phyloP scores from a whole-genome alignment of 2,797 vertebrate species.

The Limosa lapponica region DNA sequence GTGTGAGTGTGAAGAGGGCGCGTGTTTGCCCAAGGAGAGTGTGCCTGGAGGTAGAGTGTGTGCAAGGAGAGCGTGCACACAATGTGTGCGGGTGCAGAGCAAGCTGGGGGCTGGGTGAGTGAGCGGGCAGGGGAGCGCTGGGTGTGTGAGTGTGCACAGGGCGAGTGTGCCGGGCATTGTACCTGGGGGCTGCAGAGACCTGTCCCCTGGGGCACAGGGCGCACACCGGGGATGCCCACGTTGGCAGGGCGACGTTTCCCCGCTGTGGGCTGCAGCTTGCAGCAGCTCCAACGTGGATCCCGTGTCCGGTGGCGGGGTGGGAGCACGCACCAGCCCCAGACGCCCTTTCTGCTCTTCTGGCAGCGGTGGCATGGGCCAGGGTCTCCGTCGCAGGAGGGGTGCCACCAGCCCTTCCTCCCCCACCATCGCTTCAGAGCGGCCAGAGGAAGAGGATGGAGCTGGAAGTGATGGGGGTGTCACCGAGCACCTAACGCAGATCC shows the following conservation, averaged over 20 bases:
- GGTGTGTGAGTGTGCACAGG: neutral
- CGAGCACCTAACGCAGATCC: neutral
- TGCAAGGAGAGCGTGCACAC: accelerated
- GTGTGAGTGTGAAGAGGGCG: neutral
- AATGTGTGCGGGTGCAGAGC: neutral
- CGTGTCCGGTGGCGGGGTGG: accelerated
- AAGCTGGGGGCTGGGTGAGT: neutral
- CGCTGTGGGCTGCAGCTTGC: neutral
- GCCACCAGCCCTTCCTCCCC: neutral
- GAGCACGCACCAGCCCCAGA: neutral
- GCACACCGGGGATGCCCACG: accelerated
- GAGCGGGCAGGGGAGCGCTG: accelerated
- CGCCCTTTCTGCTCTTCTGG: neutral
- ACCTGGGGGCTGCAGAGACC: accelerated
- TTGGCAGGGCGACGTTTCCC: neutral
- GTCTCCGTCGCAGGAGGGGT: accelerated
- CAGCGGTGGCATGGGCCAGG: accelerated
- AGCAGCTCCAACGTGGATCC: accelerated
- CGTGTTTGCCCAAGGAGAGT: neutral
- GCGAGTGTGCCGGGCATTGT: no score
- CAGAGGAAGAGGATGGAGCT: neutral
- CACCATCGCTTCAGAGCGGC: neutral
- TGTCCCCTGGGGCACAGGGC: neutral
- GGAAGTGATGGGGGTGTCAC: neutral
- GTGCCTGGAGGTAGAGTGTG: accelerated